Evolutionary conservation across 2,113 vertebrate species (phyloP).

Genomic region (Orcinus orca): DNA sequence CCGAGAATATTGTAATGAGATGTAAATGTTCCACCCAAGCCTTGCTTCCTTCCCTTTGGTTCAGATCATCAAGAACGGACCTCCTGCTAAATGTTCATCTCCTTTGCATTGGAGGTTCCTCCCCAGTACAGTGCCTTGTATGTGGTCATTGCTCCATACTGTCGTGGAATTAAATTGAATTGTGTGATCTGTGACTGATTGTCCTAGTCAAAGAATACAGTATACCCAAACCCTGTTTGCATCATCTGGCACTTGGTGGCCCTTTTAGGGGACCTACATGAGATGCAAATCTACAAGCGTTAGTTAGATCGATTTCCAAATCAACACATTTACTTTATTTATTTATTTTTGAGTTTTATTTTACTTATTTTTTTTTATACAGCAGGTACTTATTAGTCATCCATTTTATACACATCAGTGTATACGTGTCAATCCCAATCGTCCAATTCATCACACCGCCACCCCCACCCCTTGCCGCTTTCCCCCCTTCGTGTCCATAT

Average conservation of each 20-base stretch:
- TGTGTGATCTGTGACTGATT: neutral
- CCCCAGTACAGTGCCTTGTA: neutral
- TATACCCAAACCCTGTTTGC: neutral
- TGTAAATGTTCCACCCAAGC: too few relatives aligned
- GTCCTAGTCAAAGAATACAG: neutral
- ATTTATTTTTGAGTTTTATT: too few relatives aligned
- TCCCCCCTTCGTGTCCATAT: too few relatives aligned
- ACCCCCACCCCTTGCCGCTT: too few relatives aligned
- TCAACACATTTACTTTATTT: neutral
- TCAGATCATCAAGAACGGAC: neutral
- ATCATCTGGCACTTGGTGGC: neutral
- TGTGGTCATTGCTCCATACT: neutral
- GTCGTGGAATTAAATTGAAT: neutral
- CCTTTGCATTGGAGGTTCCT: accelerated
- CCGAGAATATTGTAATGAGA: neutral
- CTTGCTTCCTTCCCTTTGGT: neutral
- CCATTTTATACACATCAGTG: too few relatives aligned
- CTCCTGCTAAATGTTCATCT: neutral
- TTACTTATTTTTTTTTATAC: too few relatives aligned
- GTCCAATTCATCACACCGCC: too few relatives aligned
- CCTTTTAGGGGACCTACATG: neutral
- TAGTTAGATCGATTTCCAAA: neutral
- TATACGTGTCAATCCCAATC: too few relatives aligned
- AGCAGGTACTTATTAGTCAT: too few relatives aligned
- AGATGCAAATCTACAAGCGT: neutral